These are phyloP conservation scores for Drosophila falleni DNA, from an alignment of 2,888 invertebrate genomes.

Conservation along the genomic window DNA sequence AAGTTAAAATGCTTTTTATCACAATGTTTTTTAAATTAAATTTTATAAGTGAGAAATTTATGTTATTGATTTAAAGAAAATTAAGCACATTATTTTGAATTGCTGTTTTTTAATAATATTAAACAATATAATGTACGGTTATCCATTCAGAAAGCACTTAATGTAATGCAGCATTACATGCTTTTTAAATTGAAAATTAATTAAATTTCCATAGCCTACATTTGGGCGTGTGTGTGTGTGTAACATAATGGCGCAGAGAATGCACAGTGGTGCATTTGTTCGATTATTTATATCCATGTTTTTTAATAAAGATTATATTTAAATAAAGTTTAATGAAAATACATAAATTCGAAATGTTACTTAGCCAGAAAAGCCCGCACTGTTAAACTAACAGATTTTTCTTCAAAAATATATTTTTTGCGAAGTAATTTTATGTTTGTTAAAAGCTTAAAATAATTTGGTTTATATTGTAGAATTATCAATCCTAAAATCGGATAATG, in stretches of 20 bases:
- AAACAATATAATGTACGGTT: conserved; percentile 8
- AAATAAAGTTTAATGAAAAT: too few relatives aligned
- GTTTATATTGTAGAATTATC: too few relatives aligned
- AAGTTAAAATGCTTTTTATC: conserved; percentile 1
- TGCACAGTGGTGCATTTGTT: neutral
- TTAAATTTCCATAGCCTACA: conserved; percentile 10
- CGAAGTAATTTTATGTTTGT: too few relatives aligned
- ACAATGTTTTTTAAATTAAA: neutral
- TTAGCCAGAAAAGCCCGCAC: too few relatives aligned
- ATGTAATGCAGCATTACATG: conserved; percentile 11
- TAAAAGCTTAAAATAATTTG: too few relatives aligned
- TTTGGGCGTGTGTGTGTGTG: neutral
- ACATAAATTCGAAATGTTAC: too few relatives aligned
- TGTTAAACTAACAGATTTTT: neutral
- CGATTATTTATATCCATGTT: too few relatives aligned
- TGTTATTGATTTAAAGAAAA: neutral
- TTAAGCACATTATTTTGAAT: conserved; percentile 16
- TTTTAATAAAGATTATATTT: too few relatives aligned
- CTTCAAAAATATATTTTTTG: too few relatives aligned
- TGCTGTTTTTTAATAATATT: conserved; percentile 11
- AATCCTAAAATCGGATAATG: too few relatives aligned
- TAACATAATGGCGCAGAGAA: neutral
- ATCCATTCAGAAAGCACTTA: conserved; percentile 9
- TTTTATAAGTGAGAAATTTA: neutral
- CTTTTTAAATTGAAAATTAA: conserved; percentile 22